These are phyloP conservation scores for Monarcha castaneiventris DNA, from an alignment of 2,113 vertebrate genomes.

Conservation along the genomic window DNA sequence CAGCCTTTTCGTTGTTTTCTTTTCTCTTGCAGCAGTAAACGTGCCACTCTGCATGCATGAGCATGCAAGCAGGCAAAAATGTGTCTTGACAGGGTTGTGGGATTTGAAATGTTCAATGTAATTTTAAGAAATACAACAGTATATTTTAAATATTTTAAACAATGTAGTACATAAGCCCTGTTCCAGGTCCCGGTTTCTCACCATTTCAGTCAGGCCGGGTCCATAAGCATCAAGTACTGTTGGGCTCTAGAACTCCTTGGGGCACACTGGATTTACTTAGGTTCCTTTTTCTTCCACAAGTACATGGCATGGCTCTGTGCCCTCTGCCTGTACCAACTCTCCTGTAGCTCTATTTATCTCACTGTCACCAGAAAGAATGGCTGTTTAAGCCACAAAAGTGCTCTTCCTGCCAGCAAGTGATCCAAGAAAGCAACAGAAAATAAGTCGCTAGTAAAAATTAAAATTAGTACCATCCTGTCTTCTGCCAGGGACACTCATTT, in stretches of 20 bases:
- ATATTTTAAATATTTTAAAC: background rate
- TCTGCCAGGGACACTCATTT: background rate
- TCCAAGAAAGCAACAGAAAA: background rate
- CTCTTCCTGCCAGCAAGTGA: background rate
- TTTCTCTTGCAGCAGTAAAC: background rate
- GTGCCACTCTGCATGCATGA: background rate
- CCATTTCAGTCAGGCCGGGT: background rate
- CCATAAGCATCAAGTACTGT: background rate
- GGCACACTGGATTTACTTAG: background rate
- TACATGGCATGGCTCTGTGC: background rate
- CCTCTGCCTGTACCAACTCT: background rate
- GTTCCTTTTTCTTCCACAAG: background rate
- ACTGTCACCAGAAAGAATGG: background rate
- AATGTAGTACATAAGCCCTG: background rate
- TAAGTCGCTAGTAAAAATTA: background rate
- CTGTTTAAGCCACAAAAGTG: fast-evolving
- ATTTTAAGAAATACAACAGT: background rate
- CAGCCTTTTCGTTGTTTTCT: background rate
- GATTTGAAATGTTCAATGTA: background rate
- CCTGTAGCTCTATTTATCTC: background rate
- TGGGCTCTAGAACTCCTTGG: background rate
- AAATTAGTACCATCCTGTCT: background rate
- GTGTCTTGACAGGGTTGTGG: background rate
- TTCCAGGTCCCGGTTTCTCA: background rate
- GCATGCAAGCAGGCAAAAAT: background rate